Percentiles rank a stretch among this genome's conserved stretches.
These are phyloP conservation scores for Cataglyphis hispanica DNA, from an alignment of 1,140 invertebrate genomes.

Conservation along the genomic window DNA sequence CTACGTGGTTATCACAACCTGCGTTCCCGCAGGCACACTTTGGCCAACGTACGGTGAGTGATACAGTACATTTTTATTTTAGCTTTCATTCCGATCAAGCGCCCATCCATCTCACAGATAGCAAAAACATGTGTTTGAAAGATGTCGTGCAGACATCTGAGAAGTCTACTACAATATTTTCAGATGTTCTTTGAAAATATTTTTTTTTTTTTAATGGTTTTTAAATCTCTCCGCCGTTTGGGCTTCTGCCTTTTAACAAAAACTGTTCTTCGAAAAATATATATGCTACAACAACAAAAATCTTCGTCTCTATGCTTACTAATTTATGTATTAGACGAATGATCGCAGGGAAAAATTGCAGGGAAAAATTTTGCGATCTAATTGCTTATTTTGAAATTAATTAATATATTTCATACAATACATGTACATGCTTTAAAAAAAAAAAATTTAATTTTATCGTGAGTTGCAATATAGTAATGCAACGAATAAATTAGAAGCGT, in stretches of 20 bases:
- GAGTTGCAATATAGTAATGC: not conserved
- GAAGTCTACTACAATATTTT: not conserved
- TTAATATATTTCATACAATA: slow-evolving; percentile 3
- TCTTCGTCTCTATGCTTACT: not conserved
- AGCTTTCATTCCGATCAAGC: not conserved
- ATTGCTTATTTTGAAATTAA: not conserved
- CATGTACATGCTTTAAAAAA: not conserved
- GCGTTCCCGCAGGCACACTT: slow-evolving; percentile 93
- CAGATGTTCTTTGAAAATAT: not conserved
- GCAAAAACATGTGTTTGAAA: not conserved
- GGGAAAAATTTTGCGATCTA: not conserved
- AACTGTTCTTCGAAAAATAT: not conserved
- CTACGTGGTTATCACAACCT: slow-evolving; percentile 95
- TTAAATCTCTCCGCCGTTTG: not conserved
- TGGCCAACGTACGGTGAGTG: slow-evolving; percentile 95
- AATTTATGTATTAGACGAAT: not conserved
- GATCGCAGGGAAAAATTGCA: not conserved
- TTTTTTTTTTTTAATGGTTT: no score
- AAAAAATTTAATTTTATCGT: slow-evolving; percentile 6
- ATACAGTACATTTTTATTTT: not conserved
- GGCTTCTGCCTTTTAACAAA: not conserved
- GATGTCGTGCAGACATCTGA: not conserved
- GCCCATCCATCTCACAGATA: not conserved
- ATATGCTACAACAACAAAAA: not conserved
- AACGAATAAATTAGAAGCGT: slow-evolving; percentile 3